Conservation (phyloP, 2,888 invertebrate genomes). For the Pammene fasciana region DNA sequence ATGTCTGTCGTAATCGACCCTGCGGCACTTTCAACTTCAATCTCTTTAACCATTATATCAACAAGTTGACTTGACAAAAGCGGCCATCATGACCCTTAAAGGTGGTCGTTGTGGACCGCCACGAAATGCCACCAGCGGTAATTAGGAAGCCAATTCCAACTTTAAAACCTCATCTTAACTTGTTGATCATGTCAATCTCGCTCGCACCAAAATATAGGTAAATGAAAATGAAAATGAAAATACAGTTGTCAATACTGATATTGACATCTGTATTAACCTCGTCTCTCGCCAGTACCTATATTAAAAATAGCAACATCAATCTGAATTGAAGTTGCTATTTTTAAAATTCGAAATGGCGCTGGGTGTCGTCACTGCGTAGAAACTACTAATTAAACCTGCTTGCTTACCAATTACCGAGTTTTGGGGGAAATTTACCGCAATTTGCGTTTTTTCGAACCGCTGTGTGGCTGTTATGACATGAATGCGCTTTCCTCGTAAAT, state of each 20-base stretch:
- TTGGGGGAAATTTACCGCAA: conserved; percentile 33
- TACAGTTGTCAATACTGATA: too few species aligned
- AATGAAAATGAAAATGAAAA: too few species aligned
- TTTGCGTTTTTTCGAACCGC: conserved; percentile 12
- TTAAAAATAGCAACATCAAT: too few species aligned
- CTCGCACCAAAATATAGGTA: not conserved
- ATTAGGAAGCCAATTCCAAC: not conserved
- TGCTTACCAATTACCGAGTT: conserved; percentile 32
- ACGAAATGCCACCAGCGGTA: conserved; percentile 30
- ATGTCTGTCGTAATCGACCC: too few species aligned
- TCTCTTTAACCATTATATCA: not conserved
- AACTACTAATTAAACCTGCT: conserved; percentile 36
- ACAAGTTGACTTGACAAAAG: conserved; percentile 14
- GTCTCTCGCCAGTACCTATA: too few species aligned
- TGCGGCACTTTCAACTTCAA: too few species aligned
- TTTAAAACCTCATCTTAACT: not conserved
- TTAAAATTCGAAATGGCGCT: not conserved
- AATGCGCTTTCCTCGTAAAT: conserved; percentile 5
- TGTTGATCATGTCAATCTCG: not conserved
- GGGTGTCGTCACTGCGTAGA: conserved; percentile 26
- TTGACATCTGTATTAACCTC: too few species aligned
- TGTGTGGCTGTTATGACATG: conserved; percentile 16
- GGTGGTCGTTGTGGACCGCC: too few species aligned
- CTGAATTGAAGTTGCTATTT: not conserved
- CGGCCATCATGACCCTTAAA: conserved; percentile 23